These are phyloP conservation scores for Caenorhabditis wallacei DNA, from an alignment of 2,888 invertebrate genomes.

Conservation along the genomic window DNA sequence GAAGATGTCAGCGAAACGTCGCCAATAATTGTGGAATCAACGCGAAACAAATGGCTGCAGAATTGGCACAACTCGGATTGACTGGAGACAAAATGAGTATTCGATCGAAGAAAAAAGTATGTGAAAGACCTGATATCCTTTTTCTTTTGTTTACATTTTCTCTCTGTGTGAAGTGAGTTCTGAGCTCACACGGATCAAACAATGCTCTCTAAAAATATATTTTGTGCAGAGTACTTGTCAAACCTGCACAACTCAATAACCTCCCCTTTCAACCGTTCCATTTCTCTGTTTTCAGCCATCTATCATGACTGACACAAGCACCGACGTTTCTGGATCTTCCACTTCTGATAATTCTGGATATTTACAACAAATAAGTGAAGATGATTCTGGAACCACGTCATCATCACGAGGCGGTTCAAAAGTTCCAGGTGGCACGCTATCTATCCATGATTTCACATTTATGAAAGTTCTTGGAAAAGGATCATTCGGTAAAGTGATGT, in stretches of 20 bases:
- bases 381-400: slow-evolving; percentile 48
- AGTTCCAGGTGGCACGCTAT: slow-evolving; percentile 65
- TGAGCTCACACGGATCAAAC: slow-evolving; percentile 38
- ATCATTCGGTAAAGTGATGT: slow-evolving; percentile 97
- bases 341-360: slow-evolving; percentile 63
- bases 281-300: slow-evolving; percentile 75
- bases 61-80: slow-evolving; percentile 93
- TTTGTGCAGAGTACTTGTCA: slow-evolving; percentile 51
- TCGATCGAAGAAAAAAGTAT: slow-evolving; percentile 84
- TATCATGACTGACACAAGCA: slow-evolving; percentile 74
- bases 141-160: slow-evolving; percentile 35
- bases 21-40: slow-evolving; percentile 99
- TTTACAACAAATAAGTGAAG: slow-evolving; percentile 64
- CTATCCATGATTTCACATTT: slow-evolving; percentile 92
- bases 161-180: slow-evolving; percentile 43
- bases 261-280: slow-evolving; percentile 16
- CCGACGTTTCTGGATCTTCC: slow-evolving; percentile 68
- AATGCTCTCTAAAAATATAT: slow-evolving; percentile 44
- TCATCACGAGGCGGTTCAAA: slow-evolving; percentile 43
- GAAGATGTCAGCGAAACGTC: slow-evolving; percentile 94
- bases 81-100: slow-evolving; percentile 90
- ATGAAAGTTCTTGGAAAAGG: slow-evolving; percentile 99
- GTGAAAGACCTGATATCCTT: not conserved
- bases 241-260: not conserved
- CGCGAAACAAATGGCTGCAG: slow-evolving; percentile 95